Evolutionary conservation across 2,113 vertebrate genomes (phyloP).

Genomic region (Platysteira castanea): DNA sequence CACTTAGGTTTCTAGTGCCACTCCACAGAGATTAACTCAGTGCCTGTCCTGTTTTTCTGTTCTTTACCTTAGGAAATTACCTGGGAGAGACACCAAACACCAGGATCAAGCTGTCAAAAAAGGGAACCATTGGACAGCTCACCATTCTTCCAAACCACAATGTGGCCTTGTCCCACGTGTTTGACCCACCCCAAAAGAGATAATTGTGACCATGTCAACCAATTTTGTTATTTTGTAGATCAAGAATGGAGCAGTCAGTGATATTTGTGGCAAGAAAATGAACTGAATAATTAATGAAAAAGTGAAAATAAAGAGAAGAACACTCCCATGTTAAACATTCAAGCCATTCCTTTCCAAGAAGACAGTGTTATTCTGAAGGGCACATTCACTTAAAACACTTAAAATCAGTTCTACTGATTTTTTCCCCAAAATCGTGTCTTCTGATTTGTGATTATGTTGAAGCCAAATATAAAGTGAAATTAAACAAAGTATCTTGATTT

Average conservation of each 20-base stretch:
- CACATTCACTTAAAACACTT: not conserved
- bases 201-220: rapidly evolving
- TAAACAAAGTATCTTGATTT: not conserved
- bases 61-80: not conserved
- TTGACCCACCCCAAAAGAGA: rapidly evolving
- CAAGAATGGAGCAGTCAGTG: not conserved
- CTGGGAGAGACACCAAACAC: not conserved
- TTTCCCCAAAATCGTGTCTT: not conserved
- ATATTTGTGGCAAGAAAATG: not conserved
- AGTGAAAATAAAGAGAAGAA: not conserved
- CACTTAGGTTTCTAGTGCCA: rapidly evolving
- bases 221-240: not conserved
- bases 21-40: not conserved
- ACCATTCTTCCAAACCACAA: not conserved
- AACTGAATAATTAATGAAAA: not conserved
- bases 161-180: rapidly evolving
- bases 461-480: not conserved
- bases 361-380: not conserved
- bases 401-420: not conserved
- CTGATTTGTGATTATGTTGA: not conserved
- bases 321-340: not conserved
- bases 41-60: not conserved
- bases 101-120: not conserved
- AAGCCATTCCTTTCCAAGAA: not conserved
- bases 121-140: not conserved